Base-by-base conservation (phyloP, 2,113 vertebrate genomes). In the Sylvilagus bachmani region DNA sequence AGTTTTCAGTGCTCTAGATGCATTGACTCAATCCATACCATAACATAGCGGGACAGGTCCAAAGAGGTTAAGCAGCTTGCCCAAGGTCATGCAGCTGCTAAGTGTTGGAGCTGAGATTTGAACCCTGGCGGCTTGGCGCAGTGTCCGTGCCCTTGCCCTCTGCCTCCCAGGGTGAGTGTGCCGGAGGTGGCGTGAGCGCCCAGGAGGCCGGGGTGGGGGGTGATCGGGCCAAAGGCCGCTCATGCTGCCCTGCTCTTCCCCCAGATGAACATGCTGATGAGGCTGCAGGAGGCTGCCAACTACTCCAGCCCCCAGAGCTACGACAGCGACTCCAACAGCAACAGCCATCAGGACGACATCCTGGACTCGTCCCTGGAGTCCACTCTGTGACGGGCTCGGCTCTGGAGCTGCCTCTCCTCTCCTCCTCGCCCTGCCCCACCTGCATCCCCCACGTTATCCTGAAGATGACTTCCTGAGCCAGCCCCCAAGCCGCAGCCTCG, bases 201-300 rank as follows among this genome's bases (percentile, higher is more conserved):
- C 1, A 2, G 14, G 86, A 78, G 81, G 55, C 19, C 13, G 0
- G 36, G 51, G 9, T 0, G 49, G 0, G 27, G 25, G 22, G 25
- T 1, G 4, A 1, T 6, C 0, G 0, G 19, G 0, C 71, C 0
- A 5, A 5, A 25, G 9, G 31, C 3, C 0, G 0, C 49, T 93
- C 33, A 81, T 0, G 0, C 29, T 69, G 27, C 58, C 79, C 36
- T 2, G 0, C 86, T 89, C 21, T 92, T 2, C 86, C 29, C 96
- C 8, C 98, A 99, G 99, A 99, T 99, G 99, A 99, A 99, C 97
- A 99, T 99, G 99, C 97, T 99, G 29, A 99, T 99, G 99, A 98
- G 99, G 61, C 99, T 99, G 89, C 99, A 99, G 96, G 99, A 99
- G 94, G 99, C 99, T 0, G 99, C 99, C 44, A 99, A 99, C 94